Conservation (phyloP, 2,888 invertebrate species). For the Incurvaria masculella region DNA sequence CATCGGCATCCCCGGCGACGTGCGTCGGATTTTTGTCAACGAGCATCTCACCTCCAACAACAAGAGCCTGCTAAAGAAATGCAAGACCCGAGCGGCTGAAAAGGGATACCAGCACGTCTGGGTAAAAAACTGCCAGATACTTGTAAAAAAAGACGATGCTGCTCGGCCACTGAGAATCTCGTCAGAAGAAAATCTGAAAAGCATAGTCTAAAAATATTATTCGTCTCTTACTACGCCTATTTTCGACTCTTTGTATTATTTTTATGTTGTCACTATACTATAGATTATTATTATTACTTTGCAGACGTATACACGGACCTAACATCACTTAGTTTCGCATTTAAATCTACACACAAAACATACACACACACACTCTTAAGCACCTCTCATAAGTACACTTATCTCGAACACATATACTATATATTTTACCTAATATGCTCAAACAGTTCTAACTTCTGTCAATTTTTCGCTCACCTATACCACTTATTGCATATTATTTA, state of each 20-base stretch:
- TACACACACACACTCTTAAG: neutral
- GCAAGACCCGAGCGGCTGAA: neutral
- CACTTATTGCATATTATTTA: neutral
- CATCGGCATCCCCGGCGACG: conserved; percentile 1
- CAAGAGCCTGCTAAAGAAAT: conserved; percentile 1
- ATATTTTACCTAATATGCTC: no score
- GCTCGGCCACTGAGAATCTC: neutral
- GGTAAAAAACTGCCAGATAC: neutral
- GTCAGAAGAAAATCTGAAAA: neutral
- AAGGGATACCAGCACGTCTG: conserved; percentile 1
- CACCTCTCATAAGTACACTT: no score
- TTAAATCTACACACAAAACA: neutral
- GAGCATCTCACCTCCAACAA: conserved; percentile 4
- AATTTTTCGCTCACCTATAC: no score
- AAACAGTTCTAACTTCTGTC: no score
- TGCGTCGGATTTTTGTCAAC: conserved; percentile 3
- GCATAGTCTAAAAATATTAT: neutral
- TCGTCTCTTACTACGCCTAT: neutral
- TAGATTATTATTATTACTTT: no score
- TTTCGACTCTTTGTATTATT: neutral
- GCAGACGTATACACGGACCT: no score
- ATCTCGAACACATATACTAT: no score
- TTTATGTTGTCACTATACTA: neutral
- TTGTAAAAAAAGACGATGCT: neutral
- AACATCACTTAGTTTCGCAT: neutral